phyloP scores from a whole-genome alignment of 2,888 invertebrate species.

The Megaustenia siamemsis region DNA sequence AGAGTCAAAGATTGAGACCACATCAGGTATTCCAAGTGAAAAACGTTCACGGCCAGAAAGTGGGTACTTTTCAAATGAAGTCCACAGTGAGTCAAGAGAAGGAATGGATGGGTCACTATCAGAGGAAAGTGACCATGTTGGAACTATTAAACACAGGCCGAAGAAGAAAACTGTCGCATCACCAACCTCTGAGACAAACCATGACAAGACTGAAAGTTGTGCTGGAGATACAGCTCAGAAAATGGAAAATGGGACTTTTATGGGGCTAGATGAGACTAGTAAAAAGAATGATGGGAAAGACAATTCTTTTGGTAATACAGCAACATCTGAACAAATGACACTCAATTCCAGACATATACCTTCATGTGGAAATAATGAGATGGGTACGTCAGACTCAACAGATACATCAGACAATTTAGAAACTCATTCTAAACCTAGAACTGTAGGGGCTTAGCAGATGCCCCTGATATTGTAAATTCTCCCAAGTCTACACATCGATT shows the following conservation, averaged over 20 bases:
- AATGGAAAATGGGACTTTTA: neutral
- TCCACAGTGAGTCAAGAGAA: slow-evolving; percentile 60
- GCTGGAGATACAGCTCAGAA: too few species aligned
- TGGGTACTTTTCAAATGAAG: slow-evolving; percentile 64
- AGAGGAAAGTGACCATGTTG: slow-evolving; percentile 54
- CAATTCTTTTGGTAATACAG: neutral
- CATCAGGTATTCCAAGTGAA: slow-evolving; percentile 2
- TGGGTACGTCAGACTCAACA: neutral
- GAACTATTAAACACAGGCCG: slow-evolving; percentile 47
- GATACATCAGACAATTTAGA: slow-evolving; percentile 16
- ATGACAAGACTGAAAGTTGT: neutral
- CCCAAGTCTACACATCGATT: neutral
- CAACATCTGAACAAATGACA: neutral
- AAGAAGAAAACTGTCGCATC: slow-evolving; percentile 16
- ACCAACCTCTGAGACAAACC: neutral
- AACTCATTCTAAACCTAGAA: neutral
- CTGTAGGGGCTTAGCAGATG: neutral
- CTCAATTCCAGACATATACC: slow-evolving; percentile 13
- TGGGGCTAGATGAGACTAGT: neutral
- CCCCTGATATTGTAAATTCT: neutral
- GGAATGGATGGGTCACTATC: slow-evolving; percentile 61
- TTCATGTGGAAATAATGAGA: neutral
- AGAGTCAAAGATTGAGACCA: slow-evolving; percentile 57
- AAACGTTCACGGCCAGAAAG: slow-evolving; percentile 60
- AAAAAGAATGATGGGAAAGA: neutral